Evolutionary conservation across 2,113 vertebrate species (phyloP).

Genomic region (Vireo altiloquus): DNA sequence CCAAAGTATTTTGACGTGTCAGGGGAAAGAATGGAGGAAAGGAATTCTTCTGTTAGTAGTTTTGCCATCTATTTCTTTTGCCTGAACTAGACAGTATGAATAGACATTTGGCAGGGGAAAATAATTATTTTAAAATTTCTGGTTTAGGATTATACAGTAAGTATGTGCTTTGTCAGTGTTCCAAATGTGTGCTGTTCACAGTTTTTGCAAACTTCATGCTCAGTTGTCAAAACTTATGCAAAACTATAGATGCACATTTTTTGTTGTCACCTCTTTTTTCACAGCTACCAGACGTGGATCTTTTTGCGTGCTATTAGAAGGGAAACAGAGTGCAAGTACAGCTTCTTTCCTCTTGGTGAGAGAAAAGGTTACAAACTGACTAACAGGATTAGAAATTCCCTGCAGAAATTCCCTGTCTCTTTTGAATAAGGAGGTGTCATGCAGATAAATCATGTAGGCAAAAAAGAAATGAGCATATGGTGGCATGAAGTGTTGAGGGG

Average conservation of each 20-base stretch:
- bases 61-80: neutral
- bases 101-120: neutral
- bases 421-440: neutral
- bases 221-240: neutral
- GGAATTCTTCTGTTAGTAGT: neutral
- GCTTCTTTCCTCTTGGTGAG: neutral
- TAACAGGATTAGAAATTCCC: too few species aligned
- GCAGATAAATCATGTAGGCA: neutral
- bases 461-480: neutral
- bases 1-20: neutral
- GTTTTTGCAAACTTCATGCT: neutral
- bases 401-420: neutral
- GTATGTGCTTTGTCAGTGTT: neutral
- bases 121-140: neutral
- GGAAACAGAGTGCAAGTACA: neutral
- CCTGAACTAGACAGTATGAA: neutral
- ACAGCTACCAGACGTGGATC: neutral
- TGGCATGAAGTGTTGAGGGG: neutral
- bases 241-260: neutral
- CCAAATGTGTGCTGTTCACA: neutral
- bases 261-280: neutral
- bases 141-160: neutral
- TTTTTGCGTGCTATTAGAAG: neutral
- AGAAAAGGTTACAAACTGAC: neutral
- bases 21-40: neutral